phyloP scores from a whole-genome alignment of 2,888 invertebrate genomes.

The Thereva unica region DNA sequence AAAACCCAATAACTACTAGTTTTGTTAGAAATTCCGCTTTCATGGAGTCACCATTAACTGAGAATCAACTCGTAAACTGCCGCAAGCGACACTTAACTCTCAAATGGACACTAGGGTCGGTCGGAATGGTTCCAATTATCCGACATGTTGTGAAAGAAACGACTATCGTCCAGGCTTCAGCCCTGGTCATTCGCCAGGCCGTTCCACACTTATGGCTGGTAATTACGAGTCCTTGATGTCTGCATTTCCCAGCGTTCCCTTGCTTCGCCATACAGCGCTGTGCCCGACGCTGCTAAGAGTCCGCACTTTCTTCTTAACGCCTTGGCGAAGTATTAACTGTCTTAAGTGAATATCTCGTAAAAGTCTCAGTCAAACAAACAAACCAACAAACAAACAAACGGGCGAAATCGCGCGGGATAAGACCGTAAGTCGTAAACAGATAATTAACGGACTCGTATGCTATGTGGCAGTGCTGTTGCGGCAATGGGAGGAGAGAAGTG shows the following conservation, averaged over 20 bases:
- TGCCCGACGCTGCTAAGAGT: constrained; percentile 19
- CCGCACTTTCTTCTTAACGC: constrained; percentile 26
- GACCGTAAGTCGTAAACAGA: constrained; percentile 39
- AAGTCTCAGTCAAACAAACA: constrained; percentile 36
- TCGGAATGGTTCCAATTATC: too few relatives aligned
- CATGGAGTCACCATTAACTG: too few relatives aligned
- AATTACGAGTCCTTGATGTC: constrained; percentile 38
- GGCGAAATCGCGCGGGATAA: constrained; percentile 11
- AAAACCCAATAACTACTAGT: too few relatives aligned
- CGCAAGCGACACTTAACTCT: too few relatives aligned
- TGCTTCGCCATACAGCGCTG: constrained; percentile 17
- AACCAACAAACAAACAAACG: constrained; percentile 37
- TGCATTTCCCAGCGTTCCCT: constrained; percentile 33
- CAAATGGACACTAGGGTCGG: too few relatives aligned
- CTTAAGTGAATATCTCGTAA: constrained; percentile 40
- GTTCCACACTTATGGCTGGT: constrained; percentile 4
- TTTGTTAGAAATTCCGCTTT: too few relatives aligned
- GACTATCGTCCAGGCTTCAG: neutral
- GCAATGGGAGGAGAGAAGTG: too few relatives aligned
- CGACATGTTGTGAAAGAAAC: too few relatives aligned
- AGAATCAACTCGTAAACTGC: too few relatives aligned
- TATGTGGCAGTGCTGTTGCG: neutral
- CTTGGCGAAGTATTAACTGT: constrained; percentile 35
- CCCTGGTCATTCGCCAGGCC: neutral
- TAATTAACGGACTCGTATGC: constrained; percentile 39